Percentiles rank a stretch among this genome's conserved stretches.
Evolutionary conservation across 2,888 invertebrate genomes (phyloP).

Genomic region (Muscina levida): DNA sequence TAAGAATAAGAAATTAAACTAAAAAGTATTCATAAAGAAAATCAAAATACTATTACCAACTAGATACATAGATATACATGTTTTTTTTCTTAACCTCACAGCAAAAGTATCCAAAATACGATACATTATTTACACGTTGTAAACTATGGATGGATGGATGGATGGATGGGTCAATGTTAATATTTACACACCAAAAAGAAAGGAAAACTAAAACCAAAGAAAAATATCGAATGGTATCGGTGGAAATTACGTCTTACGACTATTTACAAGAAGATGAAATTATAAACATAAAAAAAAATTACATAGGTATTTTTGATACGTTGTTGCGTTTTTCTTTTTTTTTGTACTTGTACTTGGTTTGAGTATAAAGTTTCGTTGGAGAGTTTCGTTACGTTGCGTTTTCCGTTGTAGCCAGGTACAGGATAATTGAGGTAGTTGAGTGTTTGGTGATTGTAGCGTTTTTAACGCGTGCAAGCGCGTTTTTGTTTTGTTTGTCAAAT

Average conservation of each 20-base stretch:
- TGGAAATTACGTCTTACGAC: too few species aligned
- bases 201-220: not conserved
- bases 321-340: not conserved
- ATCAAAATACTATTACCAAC: slow-evolving; percentile 8
- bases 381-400: not conserved
- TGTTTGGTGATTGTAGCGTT: slow-evolving; percentile 48
- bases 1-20: slow-evolving; percentile 26
- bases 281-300: not conserved
- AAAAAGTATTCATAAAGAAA: slow-evolving; percentile 30
- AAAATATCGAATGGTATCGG: not conserved
- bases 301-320: slow-evolving; percentile 14
- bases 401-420: slow-evolving; percentile 56
- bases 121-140: slow-evolving; percentile 43
- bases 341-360: slow-evolving; percentile 46
- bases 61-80: slow-evolving; percentile 10
- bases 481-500: slow-evolving; percentile 3
- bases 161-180: too few species aligned
- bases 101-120: slow-evolving; percentile 43
- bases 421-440: slow-evolving; percentile 61
- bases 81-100: slow-evolving; percentile 22
- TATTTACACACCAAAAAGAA: slow-evolving; percentile 34
- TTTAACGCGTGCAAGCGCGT: slow-evolving; percentile 61
- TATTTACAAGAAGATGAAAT: not conserved
- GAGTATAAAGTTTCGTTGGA: slow-evolving; percentile 10
- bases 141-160: slow-evolving; percentile 10